Percentiles rank a stretch among this genome's conserved stretches.
Evolutionary conservation across 2,888 invertebrate species (phyloP).

Genomic region (Nemurella pictetii): DNA sequence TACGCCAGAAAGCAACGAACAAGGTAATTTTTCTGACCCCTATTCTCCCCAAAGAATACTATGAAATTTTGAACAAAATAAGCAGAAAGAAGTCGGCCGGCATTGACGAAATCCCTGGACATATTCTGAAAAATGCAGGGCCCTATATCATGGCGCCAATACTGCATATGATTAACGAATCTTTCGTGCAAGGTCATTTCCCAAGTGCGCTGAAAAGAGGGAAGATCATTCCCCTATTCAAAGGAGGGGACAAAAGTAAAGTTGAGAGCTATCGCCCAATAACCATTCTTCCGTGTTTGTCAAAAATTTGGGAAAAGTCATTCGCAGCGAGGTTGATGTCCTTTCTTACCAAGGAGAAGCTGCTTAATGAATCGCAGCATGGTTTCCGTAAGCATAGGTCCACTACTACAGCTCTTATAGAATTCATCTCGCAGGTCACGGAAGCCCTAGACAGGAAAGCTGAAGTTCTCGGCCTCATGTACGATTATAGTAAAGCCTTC

Average conservation of each 20-base stretch:
- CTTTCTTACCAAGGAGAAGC: background rate
- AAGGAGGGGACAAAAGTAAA: background rate
- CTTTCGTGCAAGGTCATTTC: background rate
- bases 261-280: background rate
- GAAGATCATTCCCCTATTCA: background rate
- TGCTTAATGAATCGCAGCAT: constrained; percentile 4
- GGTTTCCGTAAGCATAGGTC: background rate
- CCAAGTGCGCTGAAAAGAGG: background rate
- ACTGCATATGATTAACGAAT: background rate
- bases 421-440: background rate
- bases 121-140: background rate
- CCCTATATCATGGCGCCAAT: background rate
- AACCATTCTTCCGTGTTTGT: background rate
- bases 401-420: background rate
- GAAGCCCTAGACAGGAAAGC: background rate
- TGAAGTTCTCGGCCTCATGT: background rate
- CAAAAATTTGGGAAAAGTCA: background rate
- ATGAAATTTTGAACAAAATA: constrained; percentile 2
- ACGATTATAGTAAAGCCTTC: constrained; percentile 5
- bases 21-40: no score
- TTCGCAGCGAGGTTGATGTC: background rate
- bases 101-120: constrained; percentile 30
- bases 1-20: no score
- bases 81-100: no score
- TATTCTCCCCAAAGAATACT: no score